Evolutionary conservation across 2,113 vertebrate species (phyloP).

Genomic region (Ictalurus furcatus): DNA sequence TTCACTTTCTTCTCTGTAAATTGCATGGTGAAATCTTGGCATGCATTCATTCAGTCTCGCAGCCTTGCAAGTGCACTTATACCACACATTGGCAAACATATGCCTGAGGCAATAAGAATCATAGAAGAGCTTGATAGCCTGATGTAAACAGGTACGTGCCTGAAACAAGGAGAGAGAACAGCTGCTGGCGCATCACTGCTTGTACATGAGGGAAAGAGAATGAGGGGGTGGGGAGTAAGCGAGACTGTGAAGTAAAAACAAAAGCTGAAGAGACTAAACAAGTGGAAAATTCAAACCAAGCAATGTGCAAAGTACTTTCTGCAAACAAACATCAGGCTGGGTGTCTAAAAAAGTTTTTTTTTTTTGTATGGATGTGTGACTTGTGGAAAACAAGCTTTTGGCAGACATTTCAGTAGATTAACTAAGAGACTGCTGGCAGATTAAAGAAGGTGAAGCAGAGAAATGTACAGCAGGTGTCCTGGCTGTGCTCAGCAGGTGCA

Average conservation of each 20-base stretch:
- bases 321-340: slow-evolving; percentile 20
- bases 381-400: slow-evolving; percentile 16
- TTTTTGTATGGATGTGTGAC: not conserved
- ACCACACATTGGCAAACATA: slow-evolving; percentile 31
- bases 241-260: slow-evolving; percentile 4
- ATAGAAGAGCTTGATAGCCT: slow-evolving; percentile 39
- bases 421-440: slow-evolving; percentile 19
- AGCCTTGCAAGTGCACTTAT: slow-evolving; percentile 34
- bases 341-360: too few species aligned
- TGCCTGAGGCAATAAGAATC: slow-evolving; percentile 38
- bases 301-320: slow-evolving; percentile 1
- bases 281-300: slow-evolving; percentile 12
- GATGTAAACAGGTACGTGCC: slow-evolving; percentile 24
- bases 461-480: slow-evolving; percentile 49
- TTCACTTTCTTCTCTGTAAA: slow-evolving; percentile 46
- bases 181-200: slow-evolving; percentile 6
- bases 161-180: slow-evolving; percentile 31
- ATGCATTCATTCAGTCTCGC: slow-evolving; percentile 19
- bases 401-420: slow-evolving; percentile 47
- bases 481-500: slow-evolving; percentile 44
- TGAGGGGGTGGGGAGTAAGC: not conserved
- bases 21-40: slow-evolving; percentile 36
- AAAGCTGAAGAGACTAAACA: slow-evolving; percentile 24
- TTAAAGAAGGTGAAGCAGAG: slow-evolving; percentile 40
- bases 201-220: not conserved